Evolutionary conservation across 2,113 vertebrate genomes (phyloP).

Genomic region (Peromyscus californicus): DNA sequence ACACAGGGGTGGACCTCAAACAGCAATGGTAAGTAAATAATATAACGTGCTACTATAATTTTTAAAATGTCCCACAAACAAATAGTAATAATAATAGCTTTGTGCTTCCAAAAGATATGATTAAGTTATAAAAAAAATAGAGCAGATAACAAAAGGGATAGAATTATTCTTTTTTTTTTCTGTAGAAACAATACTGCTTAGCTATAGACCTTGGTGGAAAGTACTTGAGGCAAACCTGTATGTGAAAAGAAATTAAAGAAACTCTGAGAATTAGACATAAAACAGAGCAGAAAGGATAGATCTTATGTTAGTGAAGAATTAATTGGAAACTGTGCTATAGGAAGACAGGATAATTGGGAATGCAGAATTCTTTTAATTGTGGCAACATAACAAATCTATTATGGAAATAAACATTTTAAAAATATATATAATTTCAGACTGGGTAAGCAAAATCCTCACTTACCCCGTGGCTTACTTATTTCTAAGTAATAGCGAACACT

Average conservation of each 20-base stretch:
- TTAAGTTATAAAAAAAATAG: neutral
- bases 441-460: neutral
- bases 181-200: neutral
- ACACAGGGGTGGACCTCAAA: neutral
- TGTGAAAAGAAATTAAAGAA: neutral
- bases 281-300: neutral
- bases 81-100: neutral
- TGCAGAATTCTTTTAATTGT: neutral
- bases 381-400: neutral
- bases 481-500: neutral
- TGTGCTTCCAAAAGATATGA: neutral
- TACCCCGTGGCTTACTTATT: neutral
- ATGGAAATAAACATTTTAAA: conserved; percentile 24
- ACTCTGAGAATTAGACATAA: neutral
- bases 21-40: neutral
- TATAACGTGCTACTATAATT: neutral
- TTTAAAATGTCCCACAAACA: neutral
- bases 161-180: neutral
- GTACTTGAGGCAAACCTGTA: neutral
- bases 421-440: neutral
- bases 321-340: neutral
- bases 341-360: neutral
- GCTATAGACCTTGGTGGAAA: neutral
- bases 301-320: neutral
- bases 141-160: neutral